These are phyloP conservation scores for Papilio polytes DNA, from an alignment of 1,140 invertebrate species.

Conservation along the genomic window DNA sequence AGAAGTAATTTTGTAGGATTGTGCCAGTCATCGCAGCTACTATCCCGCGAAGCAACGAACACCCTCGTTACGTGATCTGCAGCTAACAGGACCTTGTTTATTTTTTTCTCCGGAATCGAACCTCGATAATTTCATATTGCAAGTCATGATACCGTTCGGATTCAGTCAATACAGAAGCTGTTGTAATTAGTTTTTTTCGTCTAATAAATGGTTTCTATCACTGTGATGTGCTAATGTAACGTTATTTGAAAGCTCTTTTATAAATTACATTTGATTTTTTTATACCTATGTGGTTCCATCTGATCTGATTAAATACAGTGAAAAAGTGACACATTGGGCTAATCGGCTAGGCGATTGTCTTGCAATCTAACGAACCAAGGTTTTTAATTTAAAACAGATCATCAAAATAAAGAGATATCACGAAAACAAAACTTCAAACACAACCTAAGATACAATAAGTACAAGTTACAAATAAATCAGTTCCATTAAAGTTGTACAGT, in stretches of 20 bases:
- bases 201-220: slow-evolving; percentile 14
- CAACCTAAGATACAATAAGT: not conserved
- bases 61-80: slow-evolving; percentile 39
- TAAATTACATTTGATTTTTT: slow-evolving; percentile 27
- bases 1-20: slow-evolving; percentile 70
- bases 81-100: slow-evolving; percentile 37
- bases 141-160: slow-evolving; percentile 30
- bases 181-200: slow-evolving; percentile 25
- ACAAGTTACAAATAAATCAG: not conserved
- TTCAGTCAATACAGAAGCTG: slow-evolving; percentile 33
- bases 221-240: slow-evolving; percentile 15
- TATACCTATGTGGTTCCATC: not conserved
- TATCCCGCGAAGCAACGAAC: slow-evolving; percentile 27
- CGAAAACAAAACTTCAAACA: not conserved
- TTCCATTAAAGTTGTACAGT: slow-evolving; percentile 30
- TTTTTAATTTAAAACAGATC: not conserved
- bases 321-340: not conserved
- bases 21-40: slow-evolving; percentile 67
- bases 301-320: not conserved
- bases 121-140: slow-evolving; percentile 34
- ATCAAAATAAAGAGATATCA: no score
- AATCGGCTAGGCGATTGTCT: not conserved
- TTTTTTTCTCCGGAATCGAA: slow-evolving; percentile 10
- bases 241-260: not conserved
- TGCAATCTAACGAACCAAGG: not conserved